These are phyloP conservation scores for Sphaerophoria rueppellii DNA, from an alignment of 2,888 invertebrate genomes.

Conservation along the genomic window DNA sequence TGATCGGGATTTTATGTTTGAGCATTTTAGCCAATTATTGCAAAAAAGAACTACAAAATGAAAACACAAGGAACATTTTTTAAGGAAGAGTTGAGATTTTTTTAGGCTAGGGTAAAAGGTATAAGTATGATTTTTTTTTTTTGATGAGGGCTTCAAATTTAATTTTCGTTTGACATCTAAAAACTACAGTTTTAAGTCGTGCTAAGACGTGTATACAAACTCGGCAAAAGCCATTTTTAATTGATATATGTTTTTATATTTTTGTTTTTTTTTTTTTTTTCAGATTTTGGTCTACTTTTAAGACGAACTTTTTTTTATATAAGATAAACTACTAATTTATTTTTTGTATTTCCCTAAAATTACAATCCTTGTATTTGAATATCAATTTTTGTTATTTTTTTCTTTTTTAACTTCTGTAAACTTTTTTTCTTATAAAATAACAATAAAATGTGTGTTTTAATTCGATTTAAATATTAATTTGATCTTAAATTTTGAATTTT, in stretches of 20 bases:
- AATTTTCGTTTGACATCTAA: conserved; percentile 41
- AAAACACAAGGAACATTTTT: conserved; percentile 12
- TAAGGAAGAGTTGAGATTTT: not conserved
- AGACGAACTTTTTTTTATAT: conserved; percentile 29
- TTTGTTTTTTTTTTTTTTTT: conserved; percentile 31
- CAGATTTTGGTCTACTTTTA: conserved; percentile 33
- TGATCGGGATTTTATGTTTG: conserved; percentile 34
- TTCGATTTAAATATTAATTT: conserved; percentile 33
- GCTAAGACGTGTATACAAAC: conserved; percentile 72
- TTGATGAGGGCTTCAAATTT: conserved; percentile 4
- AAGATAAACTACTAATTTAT: conserved; percentile 39
- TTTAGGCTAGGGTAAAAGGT: conserved; percentile 8
- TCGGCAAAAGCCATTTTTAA: conserved; percentile 64
- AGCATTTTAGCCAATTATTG: conserved; percentile 15
- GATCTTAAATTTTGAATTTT: not conserved
- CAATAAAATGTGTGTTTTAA: conserved; percentile 33
- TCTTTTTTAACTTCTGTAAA: conserved; percentile 45
- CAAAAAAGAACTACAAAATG: not conserved
- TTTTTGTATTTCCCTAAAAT: conserved; percentile 63
- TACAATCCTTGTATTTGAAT: conserved; percentile 68
- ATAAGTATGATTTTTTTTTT: conserved; percentile 12
- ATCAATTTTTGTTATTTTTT: conserved; percentile 27
- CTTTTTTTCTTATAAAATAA: conserved; percentile 51
- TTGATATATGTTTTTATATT: conserved; percentile 39
- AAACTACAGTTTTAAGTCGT: conserved; percentile 68